Conservation (phyloP, 2,113 vertebrate genomes). For the Pluvialis apricaria region DNA sequence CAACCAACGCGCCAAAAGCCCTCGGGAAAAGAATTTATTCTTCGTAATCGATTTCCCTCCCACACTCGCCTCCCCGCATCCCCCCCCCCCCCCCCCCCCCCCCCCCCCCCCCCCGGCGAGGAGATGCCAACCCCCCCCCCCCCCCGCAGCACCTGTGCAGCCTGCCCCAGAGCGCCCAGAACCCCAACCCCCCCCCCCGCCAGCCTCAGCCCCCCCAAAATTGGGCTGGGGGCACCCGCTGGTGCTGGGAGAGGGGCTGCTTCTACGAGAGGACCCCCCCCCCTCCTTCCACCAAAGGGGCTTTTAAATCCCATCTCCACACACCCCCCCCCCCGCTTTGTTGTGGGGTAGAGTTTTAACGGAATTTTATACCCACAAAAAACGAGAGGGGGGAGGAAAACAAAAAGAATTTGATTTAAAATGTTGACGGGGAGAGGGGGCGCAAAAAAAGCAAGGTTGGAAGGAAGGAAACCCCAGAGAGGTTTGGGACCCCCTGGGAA, state of each 20-base stretch:
- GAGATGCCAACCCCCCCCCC: not conserved
- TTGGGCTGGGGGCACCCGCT: fast-evolving
- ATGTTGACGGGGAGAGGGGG: too few relatives aligned
- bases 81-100: too few relatives aligned
- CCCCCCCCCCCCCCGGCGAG: not conserved
- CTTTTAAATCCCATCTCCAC: too few relatives aligned
- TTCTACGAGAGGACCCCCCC: not conserved
- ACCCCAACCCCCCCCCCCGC: too few relatives aligned
- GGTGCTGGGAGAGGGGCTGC: not conserved
- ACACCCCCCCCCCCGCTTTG: too few relatives aligned
- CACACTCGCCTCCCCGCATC: not conserved
- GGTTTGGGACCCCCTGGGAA: not conserved
- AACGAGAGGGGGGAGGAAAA: fast-evolving
- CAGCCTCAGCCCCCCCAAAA: too few relatives aligned
- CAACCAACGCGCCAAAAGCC: not conserved
- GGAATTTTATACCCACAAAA: not conserved
- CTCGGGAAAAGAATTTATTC: not conserved
- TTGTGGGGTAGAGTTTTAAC: not conserved
- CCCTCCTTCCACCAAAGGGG: not conserved
- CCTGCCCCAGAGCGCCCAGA: too few relatives aligned
- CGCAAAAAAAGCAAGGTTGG: not conserved
- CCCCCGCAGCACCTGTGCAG: too few relatives aligned
- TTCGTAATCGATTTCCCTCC: not conserved
- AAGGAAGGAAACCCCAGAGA: not conserved
- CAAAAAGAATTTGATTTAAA: not conserved